A percentile compares a stretch with the other conserved stretches of the same genome.
Conservation (phyloP, 2,113 vertebrate species). For the Chinchilla lanigera region DNA sequence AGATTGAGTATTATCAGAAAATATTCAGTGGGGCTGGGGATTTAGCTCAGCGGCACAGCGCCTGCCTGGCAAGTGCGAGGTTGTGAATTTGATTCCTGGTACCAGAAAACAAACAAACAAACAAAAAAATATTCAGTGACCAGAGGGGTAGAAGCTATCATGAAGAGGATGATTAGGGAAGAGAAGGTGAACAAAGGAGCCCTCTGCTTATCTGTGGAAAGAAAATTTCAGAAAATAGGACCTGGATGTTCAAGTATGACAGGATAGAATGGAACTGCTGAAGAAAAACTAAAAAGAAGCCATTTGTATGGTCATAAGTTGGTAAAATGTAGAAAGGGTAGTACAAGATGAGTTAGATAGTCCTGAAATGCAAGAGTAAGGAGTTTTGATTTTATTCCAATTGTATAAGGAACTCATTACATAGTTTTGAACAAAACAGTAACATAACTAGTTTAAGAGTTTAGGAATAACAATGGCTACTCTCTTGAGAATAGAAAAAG, state of each 20-base stretch:
- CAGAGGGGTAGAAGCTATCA: neutral
- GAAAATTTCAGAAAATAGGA: neutral
- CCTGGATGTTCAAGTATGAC: neutral
- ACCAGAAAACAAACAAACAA: no score
- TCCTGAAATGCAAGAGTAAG: neutral
- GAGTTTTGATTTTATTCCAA: neutral
- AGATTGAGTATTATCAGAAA: neutral
- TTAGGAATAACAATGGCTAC: neutral
- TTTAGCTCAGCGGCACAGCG: no score
- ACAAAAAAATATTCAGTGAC: neutral
- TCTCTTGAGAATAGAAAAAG: neutral
- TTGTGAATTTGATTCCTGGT: no score
- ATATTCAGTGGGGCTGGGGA: no score
- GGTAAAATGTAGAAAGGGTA: neutral
- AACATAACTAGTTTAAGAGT: neutral
- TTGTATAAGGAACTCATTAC: neutral
- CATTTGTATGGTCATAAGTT: neutral
- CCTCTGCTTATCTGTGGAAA: neutral
- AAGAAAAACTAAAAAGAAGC: neutral
- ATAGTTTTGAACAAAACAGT: neutral
- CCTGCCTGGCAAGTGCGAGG: no score
- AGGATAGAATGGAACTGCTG: neutral
- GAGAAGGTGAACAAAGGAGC: neutral
- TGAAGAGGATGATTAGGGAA: neutral
- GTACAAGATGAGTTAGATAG: neutral